Conservation (phyloP, 92 coral and sea anemone species). For the Muricea muricata region DNA sequence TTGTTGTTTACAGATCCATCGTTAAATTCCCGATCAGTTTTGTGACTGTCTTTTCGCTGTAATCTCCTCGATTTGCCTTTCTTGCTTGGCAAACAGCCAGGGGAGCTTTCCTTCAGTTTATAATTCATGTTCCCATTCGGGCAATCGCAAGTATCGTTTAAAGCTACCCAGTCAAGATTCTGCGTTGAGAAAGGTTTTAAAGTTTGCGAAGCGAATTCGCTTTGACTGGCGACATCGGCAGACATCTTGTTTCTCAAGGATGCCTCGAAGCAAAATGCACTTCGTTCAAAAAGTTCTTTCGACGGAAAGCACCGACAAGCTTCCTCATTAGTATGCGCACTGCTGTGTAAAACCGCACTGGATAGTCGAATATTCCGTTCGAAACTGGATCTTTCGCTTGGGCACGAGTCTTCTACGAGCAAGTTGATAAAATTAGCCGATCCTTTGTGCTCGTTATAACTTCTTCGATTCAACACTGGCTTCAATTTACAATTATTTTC, state of each 20-base stretch:
- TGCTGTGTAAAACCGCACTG: slow-evolving; percentile 18
- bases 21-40: background rate
- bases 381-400: background rate
- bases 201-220: slow-evolving; percentile 45
- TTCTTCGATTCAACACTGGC: slow-evolving; percentile 6
- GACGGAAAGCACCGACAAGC: slow-evolving; percentile 12
- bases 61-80: slow-evolving; percentile 17
- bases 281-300: background rate
- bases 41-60: background rate
- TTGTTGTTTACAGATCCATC: background rate
- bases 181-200: slow-evolving; percentile 19
- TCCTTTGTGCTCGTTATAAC: slow-evolving; percentile 29
- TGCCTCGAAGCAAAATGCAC: background rate
- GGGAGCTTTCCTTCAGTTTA: slow-evolving; percentile 20
- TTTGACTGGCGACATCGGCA: slow-evolving; percentile 31
- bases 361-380: slow-evolving; percentile 21
- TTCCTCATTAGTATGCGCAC: slow-evolving; percentile 12
- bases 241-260: slow-evolving; percentile 7
- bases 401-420: background rate
- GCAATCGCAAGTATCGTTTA: background rate
- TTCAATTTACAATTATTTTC: slow-evolving; percentile 9
- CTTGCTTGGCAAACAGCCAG: slow-evolving; percentile 36
- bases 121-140: background rate
- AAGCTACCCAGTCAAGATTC: background rate
- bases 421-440: slow-evolving; percentile 32